phyloP scores from a whole-genome alignment of 2,888 invertebrate genomes.

The Oxystoma pomonae region DNA sequence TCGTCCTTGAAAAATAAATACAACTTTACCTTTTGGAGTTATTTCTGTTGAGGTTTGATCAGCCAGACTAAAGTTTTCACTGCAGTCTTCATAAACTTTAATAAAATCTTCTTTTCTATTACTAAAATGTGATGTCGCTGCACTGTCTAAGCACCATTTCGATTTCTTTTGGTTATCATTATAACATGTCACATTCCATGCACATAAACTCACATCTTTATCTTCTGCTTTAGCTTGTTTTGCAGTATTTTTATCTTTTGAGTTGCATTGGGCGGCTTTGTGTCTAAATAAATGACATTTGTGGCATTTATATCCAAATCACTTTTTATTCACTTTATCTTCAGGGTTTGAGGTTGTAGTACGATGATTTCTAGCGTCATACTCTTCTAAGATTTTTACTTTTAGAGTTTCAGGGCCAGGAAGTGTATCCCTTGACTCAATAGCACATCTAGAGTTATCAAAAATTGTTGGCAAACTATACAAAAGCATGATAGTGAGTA shows the following conservation, averaged over 20 bases:
- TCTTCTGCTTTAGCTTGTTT: too few relatives aligned
- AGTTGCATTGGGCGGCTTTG: too few relatives aligned
- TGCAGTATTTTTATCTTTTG: too few relatives aligned
- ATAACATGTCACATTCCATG: too few relatives aligned
- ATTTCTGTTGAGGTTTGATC: constrained; percentile 6
- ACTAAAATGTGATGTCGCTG: constrained; percentile 17
- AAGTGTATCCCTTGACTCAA: constrained; percentile 31
- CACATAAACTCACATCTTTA: too few relatives aligned
- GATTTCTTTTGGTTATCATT: too few relatives aligned
- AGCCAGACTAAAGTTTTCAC: constrained; percentile 10
- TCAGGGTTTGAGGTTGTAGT: too few relatives aligned
- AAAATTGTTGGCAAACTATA: constrained; percentile 36
- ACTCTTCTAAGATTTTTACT: constrained; percentile 36
- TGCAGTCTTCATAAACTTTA: background rate
- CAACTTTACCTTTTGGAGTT: background rate
- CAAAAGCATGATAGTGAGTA: constrained; percentile 37
- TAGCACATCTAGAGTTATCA: constrained; percentile 38
- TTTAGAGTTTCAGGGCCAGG: constrained; percentile 20
- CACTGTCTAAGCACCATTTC: too few relatives aligned
- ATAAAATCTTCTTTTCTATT: constrained; percentile 8
- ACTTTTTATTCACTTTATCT: too few relatives aligned
- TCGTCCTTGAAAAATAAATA: background rate
- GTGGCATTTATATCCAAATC: too few relatives aligned
- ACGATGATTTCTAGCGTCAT: constrained; percentile 29
- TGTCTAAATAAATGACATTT: too few relatives aligned